These are phyloP conservation scores for Chamaetylas fuelleborni DNA, from an alignment of 2,113 vertebrate species.

Conservation along the genomic window DNA sequence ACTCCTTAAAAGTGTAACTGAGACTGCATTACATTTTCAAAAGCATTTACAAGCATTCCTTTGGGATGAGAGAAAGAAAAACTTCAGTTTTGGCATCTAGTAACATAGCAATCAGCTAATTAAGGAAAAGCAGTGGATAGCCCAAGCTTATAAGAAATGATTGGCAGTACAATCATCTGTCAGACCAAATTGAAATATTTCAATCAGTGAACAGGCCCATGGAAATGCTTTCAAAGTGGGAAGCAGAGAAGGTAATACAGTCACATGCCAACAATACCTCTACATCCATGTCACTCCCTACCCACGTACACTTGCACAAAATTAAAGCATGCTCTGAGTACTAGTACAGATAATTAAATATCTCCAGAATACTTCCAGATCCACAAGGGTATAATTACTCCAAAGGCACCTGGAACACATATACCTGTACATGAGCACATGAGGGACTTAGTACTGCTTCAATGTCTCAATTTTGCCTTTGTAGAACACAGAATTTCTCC, in stretches of 20 bases:
- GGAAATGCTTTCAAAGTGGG: neutral
- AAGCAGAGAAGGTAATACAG: neutral
- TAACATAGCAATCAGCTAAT: neutral
- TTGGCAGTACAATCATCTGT: neutral
- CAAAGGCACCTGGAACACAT: neutral
- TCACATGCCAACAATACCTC: neutral
- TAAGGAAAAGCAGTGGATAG: neutral
- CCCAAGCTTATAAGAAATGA: neutral
- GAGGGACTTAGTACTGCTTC: neutral
- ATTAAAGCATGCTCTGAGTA: neutral
- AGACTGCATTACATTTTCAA: neutral
- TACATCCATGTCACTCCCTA: neutral
- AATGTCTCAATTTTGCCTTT: neutral
- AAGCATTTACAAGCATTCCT: neutral
- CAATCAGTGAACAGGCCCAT: neutral
- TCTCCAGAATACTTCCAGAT: neutral
- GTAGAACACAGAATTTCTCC: neutral
- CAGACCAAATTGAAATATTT: neutral
- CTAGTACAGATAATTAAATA: neutral
- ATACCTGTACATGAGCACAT: neutral
- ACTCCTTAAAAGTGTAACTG: neutral
- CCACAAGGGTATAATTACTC: neutral
- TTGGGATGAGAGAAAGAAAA: neutral
- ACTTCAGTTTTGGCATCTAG: neutral
- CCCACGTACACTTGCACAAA: neutral